These are phyloP conservation scores for Drosophila siamana DNA, from an alignment of 2,888 invertebrate genomes.

Conservation along the genomic window DNA sequence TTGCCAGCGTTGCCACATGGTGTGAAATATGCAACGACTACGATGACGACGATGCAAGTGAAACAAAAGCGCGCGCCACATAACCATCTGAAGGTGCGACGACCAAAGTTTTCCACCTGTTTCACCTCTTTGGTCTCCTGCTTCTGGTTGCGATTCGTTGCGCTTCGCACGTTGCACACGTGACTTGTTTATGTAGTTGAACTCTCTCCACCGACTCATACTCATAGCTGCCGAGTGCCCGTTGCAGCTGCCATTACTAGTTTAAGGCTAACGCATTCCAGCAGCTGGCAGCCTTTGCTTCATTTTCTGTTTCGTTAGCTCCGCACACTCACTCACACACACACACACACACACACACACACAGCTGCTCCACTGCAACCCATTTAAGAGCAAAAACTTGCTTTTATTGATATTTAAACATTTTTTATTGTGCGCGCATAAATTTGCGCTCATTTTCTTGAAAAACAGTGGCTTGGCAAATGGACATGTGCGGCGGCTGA, in stretches of 20 bases:
- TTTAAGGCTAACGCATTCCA: background rate
- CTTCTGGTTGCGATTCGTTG: conserved; percentile 63
- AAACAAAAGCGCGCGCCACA: conserved; percentile 70
- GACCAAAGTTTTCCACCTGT: conserved; percentile 49
- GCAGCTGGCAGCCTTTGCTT: conserved; percentile 49
- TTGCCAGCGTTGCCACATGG: conserved; percentile 78
- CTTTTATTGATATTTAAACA: conserved; percentile 78
- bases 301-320: conserved; percentile 82
- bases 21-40: conserved; percentile 73
- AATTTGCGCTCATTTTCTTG: conserved; percentile 65
- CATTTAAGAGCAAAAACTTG: conserved; percentile 20
- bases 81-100: conserved; percentile 49
- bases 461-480: background rate
- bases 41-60: conserved; percentile 30
- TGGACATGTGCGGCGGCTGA: conserved; percentile 2
- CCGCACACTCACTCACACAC: conserved; percentile 46
- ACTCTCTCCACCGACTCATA: conserved; percentile 49
- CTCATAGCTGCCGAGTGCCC: conserved; percentile 10
- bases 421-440: conserved; percentile 69
- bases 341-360: conserved; percentile 6
- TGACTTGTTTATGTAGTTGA: conserved; percentile 83
- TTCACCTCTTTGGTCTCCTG: conserved; percentile 11
- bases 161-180: conserved; percentile 79
- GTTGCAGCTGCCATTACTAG: conserved; percentile 7
- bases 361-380: background rate